Base-by-base conservation (phyloP, 2,113 vertebrate genomes). In the Dolichotis patagonum region DNA sequence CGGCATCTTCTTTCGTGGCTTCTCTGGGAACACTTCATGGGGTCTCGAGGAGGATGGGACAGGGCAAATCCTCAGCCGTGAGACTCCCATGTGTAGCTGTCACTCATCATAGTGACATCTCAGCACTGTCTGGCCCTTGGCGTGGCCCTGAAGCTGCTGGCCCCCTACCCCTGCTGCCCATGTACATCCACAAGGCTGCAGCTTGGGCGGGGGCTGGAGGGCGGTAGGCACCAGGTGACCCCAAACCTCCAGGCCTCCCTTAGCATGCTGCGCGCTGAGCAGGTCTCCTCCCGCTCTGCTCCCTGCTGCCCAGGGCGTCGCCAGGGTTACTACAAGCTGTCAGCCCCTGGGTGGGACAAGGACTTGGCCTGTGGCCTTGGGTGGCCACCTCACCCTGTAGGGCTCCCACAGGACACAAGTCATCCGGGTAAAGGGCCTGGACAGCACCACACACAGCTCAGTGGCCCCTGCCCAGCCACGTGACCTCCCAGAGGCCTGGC, bases 11-110 rank as follows among this genome's bases (percentile, higher is more conserved):
- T 38, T 49, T 41, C 38, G 1, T 16, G 9, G 32, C 6, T 49
- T 69, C 26, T 85, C 26, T 58, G 62, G 28, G 35, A 73, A 2
- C 78, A 35, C n/a, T 49, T 24, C 80, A 5, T 2, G 26, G 38
- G 60, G 58, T 43, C 14, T 24, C 8, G 1, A 38, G 43, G 4
- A 22, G 26, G 19, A 5, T 24, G 80, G 52, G 43, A 49, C 32
- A 13, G 52, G 52, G 19, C 4, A 5, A 24, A 22, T n/a, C 19
- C 35, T 30, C 19, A 9, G 52, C 32, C 7, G 3, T 41, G 13
- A 83, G 56, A 17, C 13, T 3, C 3, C 6, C 5, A 0, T 0
- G 3, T 41, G 10, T 22, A 10, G 26, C 14, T 43, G 58, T 17
- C 8, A 20, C 60, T 10, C 14, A 30, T 38, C 30, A 1, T 14